phyloP scores from a whole-genome alignment of 2,113 vertebrate genomes.

The Crotalus helleri region DNA sequence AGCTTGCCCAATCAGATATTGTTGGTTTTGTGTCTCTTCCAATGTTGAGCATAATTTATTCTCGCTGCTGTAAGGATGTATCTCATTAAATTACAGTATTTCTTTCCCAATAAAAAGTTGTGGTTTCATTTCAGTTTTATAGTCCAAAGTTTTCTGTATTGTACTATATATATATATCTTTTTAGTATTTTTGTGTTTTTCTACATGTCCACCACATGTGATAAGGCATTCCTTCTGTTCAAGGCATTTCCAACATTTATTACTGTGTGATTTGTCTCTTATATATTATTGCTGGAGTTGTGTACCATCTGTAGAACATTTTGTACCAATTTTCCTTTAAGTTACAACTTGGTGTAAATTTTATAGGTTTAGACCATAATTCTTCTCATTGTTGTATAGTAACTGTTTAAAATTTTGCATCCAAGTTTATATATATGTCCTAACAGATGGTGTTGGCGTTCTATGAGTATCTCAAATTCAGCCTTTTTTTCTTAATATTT shows the following conservation, averaged over 20 bases:
- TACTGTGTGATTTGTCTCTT: not conserved
- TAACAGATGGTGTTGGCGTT: not conserved
- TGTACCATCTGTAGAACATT: not conserved
- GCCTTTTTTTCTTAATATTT: not conserved
- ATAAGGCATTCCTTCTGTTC: not conserved
- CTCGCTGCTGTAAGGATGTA: not conserved
- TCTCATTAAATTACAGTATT: not conserved
- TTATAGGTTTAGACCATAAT: not conserved
- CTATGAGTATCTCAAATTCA: not conserved
- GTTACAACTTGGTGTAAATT: not conserved
- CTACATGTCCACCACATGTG: not conserved
- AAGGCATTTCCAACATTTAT: not conserved
- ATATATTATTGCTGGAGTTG: not conserved
- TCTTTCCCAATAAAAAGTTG: not conserved
- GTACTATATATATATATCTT: not conserved
- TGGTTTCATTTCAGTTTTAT: not conserved
- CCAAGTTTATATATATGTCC: not conserved
- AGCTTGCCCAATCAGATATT: not conserved
- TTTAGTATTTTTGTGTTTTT: not conserved
- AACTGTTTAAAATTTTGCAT: not conserved
- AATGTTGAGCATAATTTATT: not conserved
- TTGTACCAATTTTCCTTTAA: not conserved
- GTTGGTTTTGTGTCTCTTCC: not conserved
- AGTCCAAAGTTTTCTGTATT: not conserved
- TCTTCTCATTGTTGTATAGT: not conserved